These are phyloP conservation scores for Xestia c-nigrum DNA, from an alignment of 2,888 invertebrate species.

Conservation along the genomic window DNA sequence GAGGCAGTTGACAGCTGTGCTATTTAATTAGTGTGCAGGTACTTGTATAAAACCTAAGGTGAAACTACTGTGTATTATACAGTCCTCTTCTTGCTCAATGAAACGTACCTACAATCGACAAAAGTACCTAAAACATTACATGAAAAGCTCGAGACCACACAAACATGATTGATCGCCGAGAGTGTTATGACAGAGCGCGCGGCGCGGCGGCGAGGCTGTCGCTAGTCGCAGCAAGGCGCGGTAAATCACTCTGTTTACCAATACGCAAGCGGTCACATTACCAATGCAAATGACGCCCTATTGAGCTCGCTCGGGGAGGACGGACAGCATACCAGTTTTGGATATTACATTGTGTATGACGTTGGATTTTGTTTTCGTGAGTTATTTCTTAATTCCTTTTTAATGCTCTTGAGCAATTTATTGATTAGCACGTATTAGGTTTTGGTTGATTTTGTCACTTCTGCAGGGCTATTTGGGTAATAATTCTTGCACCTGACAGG, in stretches of 20 bases:
- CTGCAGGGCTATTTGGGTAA: no score
- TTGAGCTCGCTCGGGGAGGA: constrained; percentile 79
- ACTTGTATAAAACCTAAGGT: background rate
- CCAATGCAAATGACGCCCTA: constrained; percentile 90
- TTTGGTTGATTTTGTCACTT: no score
- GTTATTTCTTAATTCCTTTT: background rate
- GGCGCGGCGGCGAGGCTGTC: constrained; percentile 41
- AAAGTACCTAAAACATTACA: constrained; percentile 29
- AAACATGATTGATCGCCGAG: constrained; percentile 52
- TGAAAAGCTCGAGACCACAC: constrained; percentile 57
- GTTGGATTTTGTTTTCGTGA: background rate
- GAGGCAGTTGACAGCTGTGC: background rate
- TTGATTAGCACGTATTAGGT: background rate
- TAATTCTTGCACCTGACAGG: no score
- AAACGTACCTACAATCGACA: constrained; percentile 3
- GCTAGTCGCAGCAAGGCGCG: constrained; percentile 66
- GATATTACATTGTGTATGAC: background rate
- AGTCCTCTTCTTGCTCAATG: background rate
- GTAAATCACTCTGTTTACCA: constrained; percentile 87
- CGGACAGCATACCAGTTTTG: constrained; percentile 66
- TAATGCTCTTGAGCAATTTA: background rate
- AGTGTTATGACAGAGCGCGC: constrained; percentile 50
- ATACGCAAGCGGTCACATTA: constrained; percentile 83
- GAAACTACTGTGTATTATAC: background rate
- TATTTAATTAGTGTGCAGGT: background rate